A percentile compares a stretch with the other conserved stretches of the same genome.
Evolutionary conservation across 37 sponge, comb jelly and placozoan genomes (phyloP).

Genomic region (Amphimedon queenslandica): DNA sequence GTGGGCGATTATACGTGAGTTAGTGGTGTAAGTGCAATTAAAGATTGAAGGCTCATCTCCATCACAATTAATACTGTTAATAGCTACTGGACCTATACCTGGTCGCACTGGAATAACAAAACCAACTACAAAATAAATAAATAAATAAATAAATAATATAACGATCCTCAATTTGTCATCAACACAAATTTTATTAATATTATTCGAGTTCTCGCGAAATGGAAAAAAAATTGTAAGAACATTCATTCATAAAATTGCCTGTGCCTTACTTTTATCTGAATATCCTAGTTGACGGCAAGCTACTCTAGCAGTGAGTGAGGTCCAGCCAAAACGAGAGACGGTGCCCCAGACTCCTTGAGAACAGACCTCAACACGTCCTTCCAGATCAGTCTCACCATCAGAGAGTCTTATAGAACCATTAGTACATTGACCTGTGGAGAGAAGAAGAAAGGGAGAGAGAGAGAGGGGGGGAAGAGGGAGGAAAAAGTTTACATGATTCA

Average conservation of each 20-base stretch:
- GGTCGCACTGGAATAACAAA: background rate
- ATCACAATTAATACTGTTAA: background rate
- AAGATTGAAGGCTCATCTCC: background rate
- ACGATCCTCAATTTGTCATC: too few relatives aligned
- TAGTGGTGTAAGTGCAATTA: background rate
- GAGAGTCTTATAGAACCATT: background rate
- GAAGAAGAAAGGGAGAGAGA: slow-evolving; percentile 16
- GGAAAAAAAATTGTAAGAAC: background rate
- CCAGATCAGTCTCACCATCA: background rate
- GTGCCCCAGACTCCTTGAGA: slow-evolving; percentile 5
- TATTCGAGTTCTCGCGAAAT: too few relatives aligned
- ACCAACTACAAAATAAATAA: background rate
- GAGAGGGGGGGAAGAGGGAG: slow-evolving; percentile 20
- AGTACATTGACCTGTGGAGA: background rate
- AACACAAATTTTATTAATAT: too few relatives aligned
- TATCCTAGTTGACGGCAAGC: background rate
- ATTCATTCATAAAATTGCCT: background rate
- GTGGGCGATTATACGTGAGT: background rate
- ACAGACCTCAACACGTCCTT: slow-evolving; percentile 7
- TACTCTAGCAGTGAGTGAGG: background rate
- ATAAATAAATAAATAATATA: too few relatives aligned
- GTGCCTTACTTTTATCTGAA: background rate
- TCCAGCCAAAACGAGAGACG: background rate
- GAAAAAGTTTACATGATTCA: slow-evolving; percentile 20
- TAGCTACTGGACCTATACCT: background rate